A percentile compares a stretch with the other conserved stretches of the same genome.
phyloP scores from a whole-genome alignment of 2,797 vertebrate species.

The Crypturellus tataupa region DNA sequence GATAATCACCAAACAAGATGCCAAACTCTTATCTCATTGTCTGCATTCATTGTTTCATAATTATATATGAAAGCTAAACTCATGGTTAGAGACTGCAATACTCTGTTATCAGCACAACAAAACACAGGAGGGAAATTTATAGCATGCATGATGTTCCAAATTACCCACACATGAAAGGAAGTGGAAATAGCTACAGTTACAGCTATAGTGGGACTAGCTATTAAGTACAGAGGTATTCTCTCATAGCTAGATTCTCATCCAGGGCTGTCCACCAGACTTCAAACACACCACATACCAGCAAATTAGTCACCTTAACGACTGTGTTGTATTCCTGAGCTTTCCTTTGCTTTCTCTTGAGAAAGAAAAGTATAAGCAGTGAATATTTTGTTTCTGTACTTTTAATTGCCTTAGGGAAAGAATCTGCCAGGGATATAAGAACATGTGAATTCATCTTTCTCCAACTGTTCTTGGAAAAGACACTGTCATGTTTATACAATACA shows the following conservation, averaged over 20 bases:
- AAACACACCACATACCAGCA: not conserved
- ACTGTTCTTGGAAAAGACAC: slow-evolving; percentile 62
- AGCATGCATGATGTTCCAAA: slow-evolving; percentile 12
- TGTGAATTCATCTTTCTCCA: slow-evolving; percentile 55
- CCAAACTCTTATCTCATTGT: slow-evolving; percentile 48
- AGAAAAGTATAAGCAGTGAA: not conserved
- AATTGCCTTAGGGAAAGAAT: slow-evolving; percentile 51
- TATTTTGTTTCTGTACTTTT: slow-evolving; percentile 40
- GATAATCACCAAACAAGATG: slow-evolving; percentile 59
- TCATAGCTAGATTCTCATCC: not conserved
- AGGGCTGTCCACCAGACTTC: not conserved
- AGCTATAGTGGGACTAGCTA: not conserved
- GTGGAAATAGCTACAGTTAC: not conserved
- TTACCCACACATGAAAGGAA: not conserved
- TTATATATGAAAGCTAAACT: slow-evolving; percentile 58
- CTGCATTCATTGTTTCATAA: slow-evolving; percentile 30
- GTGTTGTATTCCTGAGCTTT: not conserved
- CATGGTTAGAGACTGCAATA: slow-evolving; percentile 12
- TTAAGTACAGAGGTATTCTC: not conserved
- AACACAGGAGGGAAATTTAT: slow-evolving; percentile 36
- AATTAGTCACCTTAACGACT: not conserved
- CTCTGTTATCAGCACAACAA: slow-evolving; percentile 36
- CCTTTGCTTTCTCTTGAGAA: not conserved
- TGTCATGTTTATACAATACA: slow-evolving; percentile 32
- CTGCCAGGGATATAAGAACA: slow-evolving; percentile 41